phyloP scores from a whole-genome alignment of 2,113 vertebrate species.

The Hemichromis elongatus region DNA sequence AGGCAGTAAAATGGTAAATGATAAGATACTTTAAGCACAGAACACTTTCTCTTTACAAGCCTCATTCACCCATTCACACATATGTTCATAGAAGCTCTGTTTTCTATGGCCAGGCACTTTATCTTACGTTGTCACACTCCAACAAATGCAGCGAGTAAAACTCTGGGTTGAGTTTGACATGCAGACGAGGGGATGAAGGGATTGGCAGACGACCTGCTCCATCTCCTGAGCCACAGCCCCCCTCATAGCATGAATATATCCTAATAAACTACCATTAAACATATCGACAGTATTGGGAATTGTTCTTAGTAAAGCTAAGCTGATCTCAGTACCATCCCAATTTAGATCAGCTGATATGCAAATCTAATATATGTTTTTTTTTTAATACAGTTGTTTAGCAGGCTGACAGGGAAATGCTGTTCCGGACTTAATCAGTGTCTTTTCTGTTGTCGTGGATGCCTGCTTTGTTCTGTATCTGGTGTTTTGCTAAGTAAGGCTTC shows the following conservation, averaged over 20 bases:
- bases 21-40: background rate
- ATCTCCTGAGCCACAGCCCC: background rate
- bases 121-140: background rate
- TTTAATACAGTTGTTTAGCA: background rate
- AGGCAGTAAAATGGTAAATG: background rate
- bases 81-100: background rate
- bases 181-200: background rate
- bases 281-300: background rate
- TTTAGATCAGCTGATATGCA: background rate
- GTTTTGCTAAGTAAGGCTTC: background rate
- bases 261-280: background rate
- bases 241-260: background rate
- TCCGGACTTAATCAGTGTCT: background rate
- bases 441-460: background rate
- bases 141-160: accelerated
- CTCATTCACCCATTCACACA: background rate
- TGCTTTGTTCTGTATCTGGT: background rate
- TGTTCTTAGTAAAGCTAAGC: background rate
- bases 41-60: background rate
- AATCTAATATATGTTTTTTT: background rate
- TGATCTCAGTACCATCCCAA: background rate
- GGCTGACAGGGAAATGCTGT: background rate
- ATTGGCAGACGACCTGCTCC: background rate
- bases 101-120: too few relatives aligned
- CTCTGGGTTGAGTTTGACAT: background rate